phyloP scores from a whole-genome alignment of 2,113 vertebrate genomes.

The Nestor notabilis region DNA sequence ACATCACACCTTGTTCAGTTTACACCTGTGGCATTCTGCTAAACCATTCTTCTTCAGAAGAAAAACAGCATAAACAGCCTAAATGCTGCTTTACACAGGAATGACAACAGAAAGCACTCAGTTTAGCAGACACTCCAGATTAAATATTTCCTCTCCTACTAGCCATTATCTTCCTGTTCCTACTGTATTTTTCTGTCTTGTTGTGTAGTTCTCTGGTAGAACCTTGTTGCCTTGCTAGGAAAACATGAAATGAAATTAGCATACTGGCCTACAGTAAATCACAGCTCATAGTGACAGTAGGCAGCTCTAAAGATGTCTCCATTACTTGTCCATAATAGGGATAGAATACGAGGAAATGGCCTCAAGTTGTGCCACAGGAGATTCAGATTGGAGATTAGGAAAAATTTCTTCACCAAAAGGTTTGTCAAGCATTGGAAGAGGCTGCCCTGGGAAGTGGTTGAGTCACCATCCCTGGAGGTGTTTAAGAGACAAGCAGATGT shows the following conservation, averaged over 20 bases:
- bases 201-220: background rate
- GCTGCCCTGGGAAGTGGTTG: background rate
- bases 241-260: background rate
- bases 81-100: background rate
- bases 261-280: background rate
- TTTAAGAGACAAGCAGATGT: accelerated
- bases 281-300: background rate
- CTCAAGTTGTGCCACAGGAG: background rate
- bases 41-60: background rate
- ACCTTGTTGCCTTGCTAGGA: background rate
- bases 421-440: background rate
- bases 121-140: background rate
- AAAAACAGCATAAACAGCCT: background rate
- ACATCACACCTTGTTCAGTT: background rate
- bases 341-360: background rate
- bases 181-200: background rate
- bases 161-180: background rate
- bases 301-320: background rate
- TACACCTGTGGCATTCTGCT: background rate
- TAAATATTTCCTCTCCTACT: background rate
- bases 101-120: background rate
- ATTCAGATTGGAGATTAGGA: background rate
- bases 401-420: background rate
- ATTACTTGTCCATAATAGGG: background rate
- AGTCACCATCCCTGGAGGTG: background rate